Base-by-base conservation (phyloP, 2,113 vertebrate species). In the Peromyscus leucopus region DNA sequence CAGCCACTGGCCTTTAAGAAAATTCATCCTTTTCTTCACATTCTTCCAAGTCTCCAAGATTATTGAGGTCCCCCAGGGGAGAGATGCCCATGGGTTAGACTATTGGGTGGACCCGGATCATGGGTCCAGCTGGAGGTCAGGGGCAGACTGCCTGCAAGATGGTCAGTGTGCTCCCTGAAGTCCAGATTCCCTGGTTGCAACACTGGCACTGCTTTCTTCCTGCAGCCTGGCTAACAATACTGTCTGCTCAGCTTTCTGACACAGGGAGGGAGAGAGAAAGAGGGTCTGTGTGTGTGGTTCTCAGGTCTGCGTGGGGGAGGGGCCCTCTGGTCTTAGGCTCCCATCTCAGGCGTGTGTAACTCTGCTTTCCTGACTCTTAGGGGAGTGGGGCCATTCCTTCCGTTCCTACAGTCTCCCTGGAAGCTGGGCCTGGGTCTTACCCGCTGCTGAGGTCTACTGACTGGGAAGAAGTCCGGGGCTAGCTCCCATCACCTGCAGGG, bases 201-300 rank as follows among this genome's bases (percentile, higher is more conserved):
- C 71, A 67, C 36, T 48, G 86, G 48, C 76, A 42, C 59, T 63
- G 89, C 71, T 96, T 97, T 93, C 78, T 93, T 91, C 19, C 89
- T 28, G 24, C n/a, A 55, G 31, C 89, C 82, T 71, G 89, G 84
- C n/a, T 79, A 69, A 61, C 33, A 55, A 42, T 48, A n/a, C 61
- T 94, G 71, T 85, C 93, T 90, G 61, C 71, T 93, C 3, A 3
- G 92, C 90, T 87, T 93, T 96, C 86, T 7, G 26, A 83, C 57
- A 65, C 51, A 79, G n/a, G 90, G 83, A 78, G 74, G 74, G 76
- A 82, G 69, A 9, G 67, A 67, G 31, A 36, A 7, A n/a, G 36
- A 80, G 83, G 85, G 83, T 93, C 93, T 91, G n/a, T 82, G 46
- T 48, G 88, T 84, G 19, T 24, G 28, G 75, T 11, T 75, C 69